Percentiles rank a stretch among this genome's conserved stretches.
Conservation (phyloP, 2,888 invertebrate genomes). For the Tineola bisselliella region DNA sequence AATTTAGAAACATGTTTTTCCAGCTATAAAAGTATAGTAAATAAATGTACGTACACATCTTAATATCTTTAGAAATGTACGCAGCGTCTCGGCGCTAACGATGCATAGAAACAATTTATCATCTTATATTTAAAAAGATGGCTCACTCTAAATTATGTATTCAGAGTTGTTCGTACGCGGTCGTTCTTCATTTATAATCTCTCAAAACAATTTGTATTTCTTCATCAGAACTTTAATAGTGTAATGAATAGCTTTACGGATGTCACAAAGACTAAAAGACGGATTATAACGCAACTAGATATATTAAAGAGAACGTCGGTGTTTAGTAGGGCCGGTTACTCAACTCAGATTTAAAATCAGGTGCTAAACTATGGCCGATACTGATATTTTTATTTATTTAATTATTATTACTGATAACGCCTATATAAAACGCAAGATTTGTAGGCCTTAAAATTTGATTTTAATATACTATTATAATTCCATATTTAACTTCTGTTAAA, state of each 20-base stretch:
- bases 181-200: constrained; percentile 48
- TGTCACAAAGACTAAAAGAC: constrained; percentile 37
- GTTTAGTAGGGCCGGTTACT: too few species aligned
- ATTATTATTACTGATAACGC: too few species aligned
- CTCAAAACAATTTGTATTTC: constrained; percentile 53
- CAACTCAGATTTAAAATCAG: too few species aligned
- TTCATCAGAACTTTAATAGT: constrained; percentile 51
- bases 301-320: too few species aligned
- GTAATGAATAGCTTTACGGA: constrained; percentile 46
- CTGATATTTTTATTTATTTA: too few species aligned
- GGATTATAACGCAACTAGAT: constrained; percentile 29
- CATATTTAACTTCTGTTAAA: not conserved
- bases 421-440: too few species aligned
- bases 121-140: constrained; percentile 48
- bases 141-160: constrained; percentile 59
- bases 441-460: too few species aligned
- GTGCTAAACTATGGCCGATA: too few species aligned
- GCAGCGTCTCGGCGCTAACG: constrained; percentile 44
- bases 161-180: constrained; percentile 27
- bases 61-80: not conserved
- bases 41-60: not conserved
- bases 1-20: not conserved
- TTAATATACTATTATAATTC: not conserved
- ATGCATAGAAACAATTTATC: constrained; percentile 55
- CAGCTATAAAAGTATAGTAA: constrained; percentile 36